Evolutionary conservation across 2,797 vertebrate species (phyloP), one percentile per base, ranked within the genome.

Genomic region (Silurus lanzhouensis): DNA sequence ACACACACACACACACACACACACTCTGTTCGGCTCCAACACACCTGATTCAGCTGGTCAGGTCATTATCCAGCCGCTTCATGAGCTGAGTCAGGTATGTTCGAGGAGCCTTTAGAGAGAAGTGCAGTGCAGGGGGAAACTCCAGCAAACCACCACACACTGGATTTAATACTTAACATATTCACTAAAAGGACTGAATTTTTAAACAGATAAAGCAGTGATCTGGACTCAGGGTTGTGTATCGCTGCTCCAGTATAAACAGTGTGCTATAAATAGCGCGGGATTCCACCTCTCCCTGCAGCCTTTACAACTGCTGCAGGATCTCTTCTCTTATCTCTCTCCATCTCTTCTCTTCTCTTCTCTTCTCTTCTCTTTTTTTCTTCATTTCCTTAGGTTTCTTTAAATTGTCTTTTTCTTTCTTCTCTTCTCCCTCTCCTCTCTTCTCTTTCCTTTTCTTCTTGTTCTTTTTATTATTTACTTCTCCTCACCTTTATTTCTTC

Each of bases 241-340:
- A 64, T 81, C n/a, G n/a, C 22, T 52, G 38, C 63, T 82, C 25
- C 81, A 71, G 52, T 82, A 68, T 68, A 72, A 78, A 83, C 75
- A 63, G 22, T 60, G 66, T 31, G 81, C 70, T 86, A 86, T 77
- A 86, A 86, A 86, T 86, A 86, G 72, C 85, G 57, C 79, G 84
- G 80, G 72, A 86, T 86, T 81, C 79, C 81, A 75, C 85, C 63
- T 57, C 61, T 38, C 52, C 48, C 48, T 31, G 13, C 60, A 52
- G 78, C 46, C 48, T 74, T 72, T 63, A 61, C 71, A 31, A 64
- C 61, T 66, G 68, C 82, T 74, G 82, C 68, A 83, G 27, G 19
- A 67, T 84, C 63, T 52, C 22, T n/a, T 82, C 12, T 79, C 60
- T 15, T 44, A 27, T 27, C 19, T 55, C 66, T 3, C 19, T 25